Base-by-base conservation (phyloP, 2,113 vertebrate genomes). In the Hyla sarda region DNA sequence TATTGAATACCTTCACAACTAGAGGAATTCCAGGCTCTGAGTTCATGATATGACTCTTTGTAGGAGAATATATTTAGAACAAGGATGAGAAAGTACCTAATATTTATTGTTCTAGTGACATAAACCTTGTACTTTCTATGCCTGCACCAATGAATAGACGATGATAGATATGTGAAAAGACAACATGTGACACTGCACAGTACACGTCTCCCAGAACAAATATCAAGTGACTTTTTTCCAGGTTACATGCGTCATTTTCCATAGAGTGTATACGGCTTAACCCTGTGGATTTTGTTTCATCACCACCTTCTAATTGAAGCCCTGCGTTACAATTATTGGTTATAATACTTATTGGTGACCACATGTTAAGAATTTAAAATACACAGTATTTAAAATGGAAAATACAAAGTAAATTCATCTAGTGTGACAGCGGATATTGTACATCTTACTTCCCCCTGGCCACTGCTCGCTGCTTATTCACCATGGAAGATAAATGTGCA, bases 91-190 rank as follows among this genome's bases (percentile, higher is more conserved):
- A 62, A 62, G 58, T 62, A 62, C n/a, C 25, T 13, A 41, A 41
- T 41, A 8, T 28, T 12, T 28, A 58, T n/a, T 58, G 58, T 23
- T 56, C 21, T 56, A 56, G 47, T 76, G 3, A 34, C 21, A 47
- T 58, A 65, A 71, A 41, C 25, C 5, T 16, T 54, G 12, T 23
- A 73, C 13, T 83, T 83, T 83, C 69, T 50, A 58, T 83, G 82
- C 25, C 32, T 17, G 17, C 34, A n/a, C 17, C 7, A 56, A 45
- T 9, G 32, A 83, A 58, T 28, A 56, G 50, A n/a, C 21, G 69
- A 16, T 74, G 82, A 83, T 6, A 74, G 82, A 83, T 83, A 13
- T 60, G 30, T 73, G 69, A 69, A 83, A 58, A 67, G 50, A 73
- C 50, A 83, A 28, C 23, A 17, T 41, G 50, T 74, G 34, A 73